Percentiles rank a stretch among this genome's conserved stretches.
These are phyloP conservation scores for Betta splendens DNA, from an alignment of 2,797 vertebrate genomes.

Conservation along the genomic window DNA sequence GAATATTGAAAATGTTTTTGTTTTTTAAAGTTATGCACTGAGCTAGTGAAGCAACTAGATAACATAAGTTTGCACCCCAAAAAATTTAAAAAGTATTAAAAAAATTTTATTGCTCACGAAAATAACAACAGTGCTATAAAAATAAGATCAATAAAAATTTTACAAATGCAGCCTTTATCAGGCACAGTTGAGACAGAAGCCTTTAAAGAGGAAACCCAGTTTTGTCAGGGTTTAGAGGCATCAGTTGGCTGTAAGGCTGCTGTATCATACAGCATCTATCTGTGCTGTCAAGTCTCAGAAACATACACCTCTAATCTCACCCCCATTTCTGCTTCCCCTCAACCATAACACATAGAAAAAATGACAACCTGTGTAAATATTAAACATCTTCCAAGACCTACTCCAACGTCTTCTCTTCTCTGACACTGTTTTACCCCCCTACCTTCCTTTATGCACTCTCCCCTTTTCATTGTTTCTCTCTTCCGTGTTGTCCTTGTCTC, in stretches of 20 bases:
- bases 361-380: conserved; percentile 77
- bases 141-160: too few species aligned
- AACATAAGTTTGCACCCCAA: too few species aligned
- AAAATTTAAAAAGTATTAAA: too few species aligned
- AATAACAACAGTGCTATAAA: too few species aligned
- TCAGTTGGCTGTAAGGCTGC: conserved; percentile 63
- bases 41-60: too few species aligned
- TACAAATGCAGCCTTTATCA: conserved; percentile 45
- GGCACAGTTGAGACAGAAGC: conserved; percentile 36
- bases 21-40: too few species aligned
- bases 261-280: conserved; percentile 64
- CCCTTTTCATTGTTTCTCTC: conserved; percentile 37
- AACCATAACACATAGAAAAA: conserved; percentile 52
- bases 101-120: too few species aligned
- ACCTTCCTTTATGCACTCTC: neutral
- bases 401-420: conserved; percentile 66
- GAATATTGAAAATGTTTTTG: too few species aligned
- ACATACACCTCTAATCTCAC: conserved; percentile 74
- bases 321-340: conserved; percentile 47
- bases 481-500: conserved; percentile 73
- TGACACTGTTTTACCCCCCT: conserved; percentile 39
- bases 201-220: conserved; percentile 63
- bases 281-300: conserved; percentile 73
- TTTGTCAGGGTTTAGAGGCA: conserved; percentile 69
- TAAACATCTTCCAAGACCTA: conserved; percentile 74